Evolutionary conservation across 2,797 vertebrate genomes (phyloP).

Genomic region (Heterohyrax brucei): DNA sequence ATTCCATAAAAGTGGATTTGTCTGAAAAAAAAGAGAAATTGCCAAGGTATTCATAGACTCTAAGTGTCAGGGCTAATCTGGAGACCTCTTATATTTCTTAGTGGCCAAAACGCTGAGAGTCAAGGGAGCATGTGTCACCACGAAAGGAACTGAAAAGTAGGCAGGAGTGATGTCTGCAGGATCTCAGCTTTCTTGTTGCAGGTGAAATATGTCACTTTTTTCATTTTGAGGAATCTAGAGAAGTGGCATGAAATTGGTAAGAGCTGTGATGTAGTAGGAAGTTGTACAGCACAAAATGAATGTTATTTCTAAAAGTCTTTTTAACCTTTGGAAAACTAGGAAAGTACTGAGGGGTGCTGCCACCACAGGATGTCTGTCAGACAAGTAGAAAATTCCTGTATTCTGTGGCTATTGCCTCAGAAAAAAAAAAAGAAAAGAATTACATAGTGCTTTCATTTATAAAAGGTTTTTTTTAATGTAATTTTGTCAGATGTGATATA

Average conservation of each 20-base stretch:
- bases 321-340: neutral
- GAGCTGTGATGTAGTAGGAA: conserved; percentile 50
- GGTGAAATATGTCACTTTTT: conserved; percentile 68
- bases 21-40: neutral
- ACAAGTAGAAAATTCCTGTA: neutral
- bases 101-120: neutral
- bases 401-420: neutral
- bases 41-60: neutral
- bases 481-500: neutral
- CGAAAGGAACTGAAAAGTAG: neutral
- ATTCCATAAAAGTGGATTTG: neutral
- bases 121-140: neutral
- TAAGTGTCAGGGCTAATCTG: neutral
- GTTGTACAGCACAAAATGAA: conserved; percentile 32
- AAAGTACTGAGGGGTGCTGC: neutral
- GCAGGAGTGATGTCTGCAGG: neutral
- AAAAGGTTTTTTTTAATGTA: neutral
- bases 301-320: conserved; percentile 57
- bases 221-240: conserved; percentile 61
- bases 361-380: neutral
- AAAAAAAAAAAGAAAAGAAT: neutral
- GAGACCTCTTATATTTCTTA: neutral
- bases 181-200: conserved; percentile 22
- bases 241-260: conserved; percentile 63
- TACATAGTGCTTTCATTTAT: neutral